phyloP scores from a whole-genome alignment of 2,113 vertebrate genomes.

The Micronycteris hirsuta region DNA sequence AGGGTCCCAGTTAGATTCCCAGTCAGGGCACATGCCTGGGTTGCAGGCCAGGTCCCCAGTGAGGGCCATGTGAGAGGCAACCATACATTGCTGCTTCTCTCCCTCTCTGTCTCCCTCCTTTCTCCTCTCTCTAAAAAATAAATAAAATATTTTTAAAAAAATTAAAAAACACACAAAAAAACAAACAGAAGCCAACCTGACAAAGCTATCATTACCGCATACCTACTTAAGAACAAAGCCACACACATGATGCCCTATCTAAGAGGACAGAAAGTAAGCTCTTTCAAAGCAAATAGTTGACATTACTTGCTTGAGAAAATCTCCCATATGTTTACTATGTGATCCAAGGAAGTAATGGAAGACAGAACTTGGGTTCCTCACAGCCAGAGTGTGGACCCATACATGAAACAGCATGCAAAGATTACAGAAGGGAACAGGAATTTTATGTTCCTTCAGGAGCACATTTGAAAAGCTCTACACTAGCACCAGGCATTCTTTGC shows the following conservation, averaged over 20 bases:
- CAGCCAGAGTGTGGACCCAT: slow-evolving; percentile 86
- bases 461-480: slow-evolving; percentile 86
- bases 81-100: too few relatives aligned
- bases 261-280: neutral
- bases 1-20: too few relatives aligned
- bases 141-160: too few relatives aligned
- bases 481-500: slow-evolving; percentile 86
- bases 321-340: slow-evolving; percentile 86
- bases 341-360: slow-evolving; percentile 85
- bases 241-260: neutral
- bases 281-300: neutral
- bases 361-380: slow-evolving; percentile 83
- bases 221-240: neutral
- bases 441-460: slow-evolving; percentile 82
- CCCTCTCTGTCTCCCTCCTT: too few relatives aligned
- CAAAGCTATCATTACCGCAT: neutral
- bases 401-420: slow-evolving; percentile 85
- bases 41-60: too few relatives aligned
- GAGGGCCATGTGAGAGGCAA: too few relatives aligned
- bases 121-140: too few relatives aligned
- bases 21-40: too few relatives aligned
- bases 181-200: neutral
- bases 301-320: neutral
- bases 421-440: slow-evolving; percentile 83
- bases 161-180: too few relatives aligned